A percentile compares a stretch with the other conserved stretches of the same genome.
Conservation (phyloP, 2,797 vertebrate species). For the Vireo griseus region DNA sequence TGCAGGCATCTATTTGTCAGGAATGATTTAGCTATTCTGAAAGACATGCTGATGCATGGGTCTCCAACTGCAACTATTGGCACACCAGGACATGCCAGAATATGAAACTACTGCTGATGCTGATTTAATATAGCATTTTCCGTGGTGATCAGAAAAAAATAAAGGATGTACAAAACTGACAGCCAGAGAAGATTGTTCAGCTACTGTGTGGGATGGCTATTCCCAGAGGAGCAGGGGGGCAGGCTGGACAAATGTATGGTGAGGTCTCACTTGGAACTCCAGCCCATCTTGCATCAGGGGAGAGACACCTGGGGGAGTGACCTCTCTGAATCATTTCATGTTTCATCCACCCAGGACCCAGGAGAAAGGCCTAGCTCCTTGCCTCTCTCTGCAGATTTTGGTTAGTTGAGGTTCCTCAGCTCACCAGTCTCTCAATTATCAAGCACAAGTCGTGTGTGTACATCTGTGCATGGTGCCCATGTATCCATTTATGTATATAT, state of each 20-base stretch:
- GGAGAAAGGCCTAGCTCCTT: neutral
- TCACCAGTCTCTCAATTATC: neutral
- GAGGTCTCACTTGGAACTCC: neutral
- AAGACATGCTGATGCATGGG: neutral
- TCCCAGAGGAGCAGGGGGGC: neutral
- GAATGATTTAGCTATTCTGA: neutral
- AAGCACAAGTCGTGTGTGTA: neutral
- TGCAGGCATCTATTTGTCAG: neutral
- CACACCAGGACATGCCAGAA: neutral
- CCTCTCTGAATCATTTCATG: neutral
- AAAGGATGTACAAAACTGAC: neutral
- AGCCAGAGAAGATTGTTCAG: neutral
- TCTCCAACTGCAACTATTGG: neutral
- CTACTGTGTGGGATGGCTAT: neutral
- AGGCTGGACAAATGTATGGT: neutral
- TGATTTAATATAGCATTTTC: neutral
- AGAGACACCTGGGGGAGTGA: accelerated
- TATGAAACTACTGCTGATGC: neutral
- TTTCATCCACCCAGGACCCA: neutral
- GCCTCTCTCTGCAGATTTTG: neutral
- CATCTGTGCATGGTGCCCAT: too few species aligned
- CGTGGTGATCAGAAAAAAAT: neutral
- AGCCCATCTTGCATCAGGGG: neutral
- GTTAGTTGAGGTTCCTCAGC: neutral
- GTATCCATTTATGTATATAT: neutral